These are phyloP conservation scores for Hypolimnas misippus DNA, from an alignment of 2,888 invertebrate species.

Conservation along the genomic window DNA sequence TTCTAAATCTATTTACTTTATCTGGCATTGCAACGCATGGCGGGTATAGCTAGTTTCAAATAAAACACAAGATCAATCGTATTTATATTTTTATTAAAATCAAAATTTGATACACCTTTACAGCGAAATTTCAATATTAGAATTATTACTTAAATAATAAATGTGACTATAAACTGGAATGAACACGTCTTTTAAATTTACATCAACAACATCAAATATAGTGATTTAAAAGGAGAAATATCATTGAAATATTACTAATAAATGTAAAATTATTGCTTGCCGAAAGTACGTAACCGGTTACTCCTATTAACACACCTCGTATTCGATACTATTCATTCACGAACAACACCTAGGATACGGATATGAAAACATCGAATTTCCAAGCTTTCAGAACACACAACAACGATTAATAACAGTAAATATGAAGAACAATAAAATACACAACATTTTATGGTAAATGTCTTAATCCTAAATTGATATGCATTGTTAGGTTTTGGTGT, in stretches of 20 bases:
- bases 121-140: constrained; percentile 71
- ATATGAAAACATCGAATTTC: constrained; percentile 27
- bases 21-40: too few relatives aligned
- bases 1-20: too few relatives aligned
- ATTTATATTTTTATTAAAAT: constrained; percentile 75
- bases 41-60: constrained; percentile 23
- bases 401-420: constrained; percentile 53
- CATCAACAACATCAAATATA: constrained; percentile 26
- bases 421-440: constrained; percentile 40
- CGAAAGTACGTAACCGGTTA: constrained; percentile 20
- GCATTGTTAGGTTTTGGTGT: constrained; percentile 54
- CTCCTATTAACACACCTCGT: constrained; percentile 18
- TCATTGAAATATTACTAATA: constrained; percentile 37
- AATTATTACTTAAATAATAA: constrained; percentile 72
- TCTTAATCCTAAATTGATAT: constrained; percentile 70
- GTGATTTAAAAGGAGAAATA: constrained; percentile 41
- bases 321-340: constrained; percentile 32
- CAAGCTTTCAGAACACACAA: constrained; percentile 38
- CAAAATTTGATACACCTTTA: constrained; percentile 79
- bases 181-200: constrained; percentile 40
- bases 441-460: constrained; percentile 40
- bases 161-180: constrained; percentile 76
- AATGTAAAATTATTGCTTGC: constrained; percentile 41
- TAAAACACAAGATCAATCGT: constrained; percentile 54
- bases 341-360: constrained; percentile 34